phyloP scores from a whole-genome alignment of 2,888 invertebrate genomes.

The Cryptocephalus primarius region DNA sequence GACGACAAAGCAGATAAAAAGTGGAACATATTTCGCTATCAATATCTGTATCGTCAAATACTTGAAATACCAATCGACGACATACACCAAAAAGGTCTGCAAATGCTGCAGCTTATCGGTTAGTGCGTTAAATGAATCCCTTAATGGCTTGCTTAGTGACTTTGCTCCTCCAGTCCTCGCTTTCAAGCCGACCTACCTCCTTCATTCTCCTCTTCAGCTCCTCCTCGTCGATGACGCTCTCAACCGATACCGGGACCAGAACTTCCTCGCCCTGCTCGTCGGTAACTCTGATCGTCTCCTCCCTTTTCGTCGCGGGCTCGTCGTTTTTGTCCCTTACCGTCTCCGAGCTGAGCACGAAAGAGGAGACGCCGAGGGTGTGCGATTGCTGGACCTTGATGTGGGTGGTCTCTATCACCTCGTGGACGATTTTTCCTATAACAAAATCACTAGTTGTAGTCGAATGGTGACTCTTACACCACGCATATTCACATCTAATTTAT shows the following conservation, averaged over 20 bases:
- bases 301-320: slow-evolving; percentile 13
- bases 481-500: too few relatives aligned
- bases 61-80: too few relatives aligned
- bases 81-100: too few relatives aligned
- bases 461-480: too few relatives aligned
- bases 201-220: slow-evolving; percentile 35
- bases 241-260: slow-evolving; percentile 9
- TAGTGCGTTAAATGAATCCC: slow-evolving; percentile 38
- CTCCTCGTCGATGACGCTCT: slow-evolving; percentile 25
- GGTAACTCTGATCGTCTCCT: slow-evolving; percentile 14
- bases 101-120: too few relatives aligned
- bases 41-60: too few relatives aligned
- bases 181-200: slow-evolving; percentile 38
- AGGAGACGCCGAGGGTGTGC: slow-evolving; percentile 41
- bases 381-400: slow-evolving; percentile 42
- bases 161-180: slow-evolving; percentile 39
- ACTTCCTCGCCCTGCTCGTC: slow-evolving; percentile 11
- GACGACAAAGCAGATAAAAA: too few relatives aligned
- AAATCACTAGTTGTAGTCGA: too few relatives aligned
- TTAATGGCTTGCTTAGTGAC: slow-evolving; percentile 49
- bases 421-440: slow-evolving; percentile 36
- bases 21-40: too few relatives aligned
- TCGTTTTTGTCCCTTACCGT: slow-evolving; percentile 34
- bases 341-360: slow-evolving; percentile 43
- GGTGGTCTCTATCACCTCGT: slow-evolving; percentile 42